Percentiles rank a stretch among this genome's conserved stretches.
Evolutionary conservation across 2,113 vertebrate species (phyloP).

Genomic region (Corythaixoides concolor): DNA sequence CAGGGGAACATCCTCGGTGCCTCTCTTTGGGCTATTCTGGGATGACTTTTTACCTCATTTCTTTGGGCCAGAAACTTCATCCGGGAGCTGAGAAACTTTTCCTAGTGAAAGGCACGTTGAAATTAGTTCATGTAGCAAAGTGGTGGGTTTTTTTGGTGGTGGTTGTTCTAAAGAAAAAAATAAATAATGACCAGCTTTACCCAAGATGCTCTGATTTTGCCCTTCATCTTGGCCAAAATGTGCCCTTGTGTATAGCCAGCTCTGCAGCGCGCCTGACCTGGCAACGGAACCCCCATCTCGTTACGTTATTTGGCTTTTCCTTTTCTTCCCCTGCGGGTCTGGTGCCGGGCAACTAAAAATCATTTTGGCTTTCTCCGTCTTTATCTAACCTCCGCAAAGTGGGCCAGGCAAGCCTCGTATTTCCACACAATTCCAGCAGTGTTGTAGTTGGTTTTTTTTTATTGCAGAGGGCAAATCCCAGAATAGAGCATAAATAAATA

Average conservation of each 20-base stretch:
- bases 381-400: constrained; percentile 36
- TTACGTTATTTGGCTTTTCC: not conserved
- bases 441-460: not conserved
- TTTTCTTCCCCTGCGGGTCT: not conserved
- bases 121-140: not conserved
- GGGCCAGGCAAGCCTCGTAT: constrained; percentile 8
- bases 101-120: not conserved
- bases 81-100: not conserved
- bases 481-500: constrained; percentile 74
- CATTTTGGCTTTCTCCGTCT: constrained; percentile 18
- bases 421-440: constrained; percentile 47
- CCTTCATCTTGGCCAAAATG: not conserved
- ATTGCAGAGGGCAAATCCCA: constrained; percentile 60
- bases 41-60: not conserved
- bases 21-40: not conserved
- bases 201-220: not conserved
- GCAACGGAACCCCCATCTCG: not conserved
- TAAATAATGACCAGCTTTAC: not conserved
- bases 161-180: not conserved
- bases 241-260: not conserved
- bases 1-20: not conserved
- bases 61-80: not conserved
- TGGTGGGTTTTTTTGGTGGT: no score
- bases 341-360: constrained; percentile 25
- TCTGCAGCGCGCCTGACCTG: not conserved